phyloP scores from a whole-genome alignment of 2,888 invertebrate species.

The Hofmannophila pseudospretella region DNA sequence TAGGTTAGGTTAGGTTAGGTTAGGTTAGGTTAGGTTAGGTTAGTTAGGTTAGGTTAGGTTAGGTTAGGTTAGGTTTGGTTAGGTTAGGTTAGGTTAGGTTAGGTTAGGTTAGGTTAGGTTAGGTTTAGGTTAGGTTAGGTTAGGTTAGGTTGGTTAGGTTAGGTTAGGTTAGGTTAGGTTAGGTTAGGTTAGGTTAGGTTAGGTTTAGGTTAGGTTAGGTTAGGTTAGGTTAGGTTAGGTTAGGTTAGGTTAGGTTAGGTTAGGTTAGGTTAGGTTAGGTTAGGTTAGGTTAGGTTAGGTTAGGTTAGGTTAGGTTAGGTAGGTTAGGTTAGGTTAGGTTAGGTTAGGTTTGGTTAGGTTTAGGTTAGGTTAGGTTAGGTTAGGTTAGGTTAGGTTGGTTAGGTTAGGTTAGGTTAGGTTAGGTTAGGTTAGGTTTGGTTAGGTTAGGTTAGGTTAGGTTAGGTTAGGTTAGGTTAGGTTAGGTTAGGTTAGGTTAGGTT shows the following conservation, averaged over 20 bases:
- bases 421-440: too few relatives aligned
- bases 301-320: too few relatives aligned
- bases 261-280: too few relatives aligned
- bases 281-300: too few relatives aligned
- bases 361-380: neutral
- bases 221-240: too few relatives aligned
- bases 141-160: conserved; percentile 4
- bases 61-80: neutral
- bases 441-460: conserved; percentile 11
- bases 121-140: conserved; percentile 4
- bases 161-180: conserved; percentile 3
- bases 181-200: conserved; percentile 1
- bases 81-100: conserved; percentile 7
- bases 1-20: conserved; percentile 1
- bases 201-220: conserved; percentile 4
- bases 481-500: conserved; percentile 12
- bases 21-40: conserved; percentile 7
- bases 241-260: too few relatives aligned
- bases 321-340: too few relatives aligned
- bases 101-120: conserved; percentile 6
- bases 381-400: conserved; percentile 1
- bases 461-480: conserved; percentile 12
- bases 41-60: conserved; percentile 1
- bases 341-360: too few relatives aligned
- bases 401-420: conserved; percentile 5